Evolutionary conservation across 2,113 vertebrate species (phyloP).

Genomic region (Alethe castanea): DNA sequence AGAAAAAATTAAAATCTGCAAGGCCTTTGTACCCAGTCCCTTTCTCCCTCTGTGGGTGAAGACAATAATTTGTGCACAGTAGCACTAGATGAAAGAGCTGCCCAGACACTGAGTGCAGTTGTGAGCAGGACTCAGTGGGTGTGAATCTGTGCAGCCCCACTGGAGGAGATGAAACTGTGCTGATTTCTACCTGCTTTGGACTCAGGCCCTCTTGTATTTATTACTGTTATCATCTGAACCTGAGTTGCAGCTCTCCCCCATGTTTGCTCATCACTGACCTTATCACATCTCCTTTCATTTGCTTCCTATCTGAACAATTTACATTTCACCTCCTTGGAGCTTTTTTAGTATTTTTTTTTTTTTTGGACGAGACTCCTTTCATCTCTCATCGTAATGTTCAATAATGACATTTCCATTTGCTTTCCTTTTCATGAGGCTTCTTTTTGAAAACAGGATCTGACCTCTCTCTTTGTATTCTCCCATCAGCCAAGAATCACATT

Average conservation of each 20-base stretch:
- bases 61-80: background rate
- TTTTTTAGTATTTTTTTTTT: background rate
- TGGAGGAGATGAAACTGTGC: background rate
- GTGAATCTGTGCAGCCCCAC: background rate
- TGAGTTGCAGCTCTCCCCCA: background rate
- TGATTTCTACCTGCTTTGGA: background rate
- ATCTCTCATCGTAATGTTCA: constrained; percentile 65
- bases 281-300: constrained; percentile 55
- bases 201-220: background rate
- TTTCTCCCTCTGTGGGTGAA: background rate
- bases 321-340: constrained; percentile 56
- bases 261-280: constrained; percentile 46
- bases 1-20: background rate
- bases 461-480: constrained; percentile 53
- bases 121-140: background rate
- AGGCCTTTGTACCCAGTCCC: background rate
- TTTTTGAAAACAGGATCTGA: constrained; percentile 53
- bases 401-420: constrained; percentile 69
- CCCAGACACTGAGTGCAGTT: background rate
- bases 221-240: background rate
- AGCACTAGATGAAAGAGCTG: background rate
- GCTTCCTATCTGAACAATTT: constrained; percentile 50
- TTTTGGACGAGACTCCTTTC: constrained; percentile 31
- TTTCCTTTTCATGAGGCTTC: constrained; percentile 46
- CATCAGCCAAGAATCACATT: constrained; percentile 38